Conservation (phyloP, 1,140 invertebrate species). For the honey bee (Apis mellifera) region DNA sequence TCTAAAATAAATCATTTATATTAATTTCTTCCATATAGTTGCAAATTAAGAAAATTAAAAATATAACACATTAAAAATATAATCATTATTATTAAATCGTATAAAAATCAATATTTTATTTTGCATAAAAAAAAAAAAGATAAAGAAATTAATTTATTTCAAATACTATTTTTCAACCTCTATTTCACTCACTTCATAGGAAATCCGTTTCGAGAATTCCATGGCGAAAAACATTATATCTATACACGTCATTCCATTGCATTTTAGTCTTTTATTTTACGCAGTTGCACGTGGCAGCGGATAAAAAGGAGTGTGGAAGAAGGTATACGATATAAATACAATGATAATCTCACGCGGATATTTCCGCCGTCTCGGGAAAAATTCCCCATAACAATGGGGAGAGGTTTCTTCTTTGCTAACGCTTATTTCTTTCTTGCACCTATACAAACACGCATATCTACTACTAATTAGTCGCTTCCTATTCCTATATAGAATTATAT, state of each 20-base stretch:
- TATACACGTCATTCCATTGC: neutral
- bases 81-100: neutral
- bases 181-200: neutral
- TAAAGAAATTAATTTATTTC: neutral
- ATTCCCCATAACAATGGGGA: neutral
- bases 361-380: neutral
- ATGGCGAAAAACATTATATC: neutral
- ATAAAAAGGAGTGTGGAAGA: slow-evolving; percentile 32
- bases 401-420: neutral
- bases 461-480: slow-evolving; percentile 20
- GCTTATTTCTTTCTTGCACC: slow-evolving; percentile 21
- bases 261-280: slow-evolving; percentile 30
- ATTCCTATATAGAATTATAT: slow-evolving; percentile 15
- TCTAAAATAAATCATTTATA: neutral
- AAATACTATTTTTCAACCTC: slow-evolving; percentile 21
- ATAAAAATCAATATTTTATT: neutral
- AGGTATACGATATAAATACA: slow-evolving; percentile 43
- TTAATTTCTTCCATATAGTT: neutral
- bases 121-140: neutral
- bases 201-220: neutral
- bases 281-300: slow-evolving; percentile 1
- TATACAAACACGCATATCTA: slow-evolving; percentile 49
- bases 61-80: neutral
- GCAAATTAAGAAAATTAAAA: neutral
- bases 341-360: slow-evolving; percentile 40